A percentile compares a stretch with the other conserved stretches of the same genome.
These are phyloP conservation scores for Caenorhabditis tropicalis DNA, from an alignment of 1,140 invertebrate species.

Conservation along the genomic window DNA sequence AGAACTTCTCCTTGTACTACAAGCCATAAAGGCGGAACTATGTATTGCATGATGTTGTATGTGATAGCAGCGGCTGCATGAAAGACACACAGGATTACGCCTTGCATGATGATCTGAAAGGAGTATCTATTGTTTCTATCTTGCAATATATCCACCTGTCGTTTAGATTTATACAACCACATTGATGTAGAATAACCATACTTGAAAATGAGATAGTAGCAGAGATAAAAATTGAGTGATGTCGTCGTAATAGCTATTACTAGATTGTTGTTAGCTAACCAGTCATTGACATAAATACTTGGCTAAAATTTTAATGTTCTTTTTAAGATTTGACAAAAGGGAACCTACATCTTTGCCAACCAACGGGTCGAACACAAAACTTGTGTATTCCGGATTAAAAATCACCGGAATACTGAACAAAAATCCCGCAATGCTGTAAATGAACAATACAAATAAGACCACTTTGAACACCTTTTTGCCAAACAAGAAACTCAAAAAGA, in stretches of 20 bases:
- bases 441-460: neutral
- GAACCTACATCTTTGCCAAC: neutral
- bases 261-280: neutral
- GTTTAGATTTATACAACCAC: neutral
- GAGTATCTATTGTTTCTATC: neutral
- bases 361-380: neutral
- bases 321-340: neutral
- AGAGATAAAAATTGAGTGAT: constrained; percentile 12
- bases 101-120: constrained; percentile 41
- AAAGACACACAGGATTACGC: constrained; percentile 33
- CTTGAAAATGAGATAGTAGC: constrained; percentile 7
- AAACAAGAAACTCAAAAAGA: neutral
- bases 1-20: neutral
- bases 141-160: neutral
- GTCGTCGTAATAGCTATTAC: neutral
- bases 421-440: neutral
- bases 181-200: constrained; percentile 21
- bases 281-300: neutral
- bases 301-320: neutral
- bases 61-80: neutral
- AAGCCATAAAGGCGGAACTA: neutral
- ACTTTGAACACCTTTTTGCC: neutral
- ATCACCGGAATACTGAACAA: neutral
- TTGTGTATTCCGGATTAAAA: neutral
- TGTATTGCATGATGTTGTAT: constrained; percentile 29